These are phyloP conservation scores for Anas acuta DNA, from an alignment of 2,797 vertebrate genomes.

Conservation along the genomic window DNA sequence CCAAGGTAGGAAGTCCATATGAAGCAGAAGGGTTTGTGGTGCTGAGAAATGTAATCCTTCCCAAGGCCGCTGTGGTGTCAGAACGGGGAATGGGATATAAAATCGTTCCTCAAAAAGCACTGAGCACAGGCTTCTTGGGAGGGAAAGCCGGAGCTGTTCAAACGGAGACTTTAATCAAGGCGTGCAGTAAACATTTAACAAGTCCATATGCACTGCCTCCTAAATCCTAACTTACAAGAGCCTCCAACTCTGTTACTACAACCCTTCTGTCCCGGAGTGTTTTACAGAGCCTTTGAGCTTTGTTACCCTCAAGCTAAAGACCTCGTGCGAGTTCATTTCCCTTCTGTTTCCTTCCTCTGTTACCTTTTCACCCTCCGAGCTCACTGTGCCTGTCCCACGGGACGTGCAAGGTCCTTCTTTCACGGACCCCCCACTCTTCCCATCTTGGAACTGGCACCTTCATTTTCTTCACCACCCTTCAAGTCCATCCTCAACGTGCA, in stretches of 20 bases:
- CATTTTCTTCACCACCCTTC: no score
- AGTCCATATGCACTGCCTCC: conserved; percentile 7
- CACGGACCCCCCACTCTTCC: not conserved
- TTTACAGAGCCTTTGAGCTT: conserved; percentile 6
- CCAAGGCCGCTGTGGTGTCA: accelerated
- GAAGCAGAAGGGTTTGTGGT: not conserved
- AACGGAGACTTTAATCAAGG: conserved; percentile 31
- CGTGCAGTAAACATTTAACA: conserved; percentile 19
- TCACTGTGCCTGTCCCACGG: not conserved
- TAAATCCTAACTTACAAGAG: conserved; percentile 9
- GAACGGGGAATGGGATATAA: not conserved
- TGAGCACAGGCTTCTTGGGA: not conserved
- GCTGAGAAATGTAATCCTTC: not conserved
- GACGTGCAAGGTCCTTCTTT: not conserved
- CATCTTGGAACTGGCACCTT: no score
- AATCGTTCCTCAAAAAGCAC: not conserved
- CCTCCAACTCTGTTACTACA: not conserved
- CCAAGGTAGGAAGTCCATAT: not conserved
- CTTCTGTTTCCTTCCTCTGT: not conserved
- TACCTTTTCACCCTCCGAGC: not conserved
- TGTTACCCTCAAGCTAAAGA: not conserved
- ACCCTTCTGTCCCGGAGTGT: not conserved
- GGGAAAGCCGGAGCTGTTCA: conserved; percentile 7
- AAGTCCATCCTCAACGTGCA: no score
- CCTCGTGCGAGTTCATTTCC: not conserved